Evolutionary conservation across 2,888 invertebrate species (phyloP).

Genomic region (Patella pellucida): DNA sequence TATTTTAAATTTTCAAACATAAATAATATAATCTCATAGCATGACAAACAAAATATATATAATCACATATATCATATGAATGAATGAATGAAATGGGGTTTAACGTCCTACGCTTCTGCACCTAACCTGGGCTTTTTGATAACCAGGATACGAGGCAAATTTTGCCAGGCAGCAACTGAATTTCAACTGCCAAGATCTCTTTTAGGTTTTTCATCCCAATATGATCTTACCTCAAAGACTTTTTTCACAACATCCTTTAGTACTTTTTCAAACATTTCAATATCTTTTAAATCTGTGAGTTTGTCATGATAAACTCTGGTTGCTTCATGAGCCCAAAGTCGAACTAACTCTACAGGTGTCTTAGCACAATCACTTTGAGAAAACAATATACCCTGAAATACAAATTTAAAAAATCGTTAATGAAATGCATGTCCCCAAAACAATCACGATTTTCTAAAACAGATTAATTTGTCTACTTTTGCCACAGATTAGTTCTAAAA

Average conservation of each 20-base stretch:
- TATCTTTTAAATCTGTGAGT: conserved; percentile 90
- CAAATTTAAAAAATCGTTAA: conserved; percentile 1
- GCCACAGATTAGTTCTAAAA: no score
- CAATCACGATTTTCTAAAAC: neutral
- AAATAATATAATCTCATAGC: no score
- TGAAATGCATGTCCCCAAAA: neutral
- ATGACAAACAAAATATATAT: no score
- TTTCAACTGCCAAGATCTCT: no score
- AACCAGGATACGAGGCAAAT: no score
- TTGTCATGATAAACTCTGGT: conserved; percentile 95
- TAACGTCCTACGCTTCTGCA: no score
- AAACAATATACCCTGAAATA: conserved; percentile 86
- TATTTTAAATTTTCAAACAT: neutral
- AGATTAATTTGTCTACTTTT: no score
- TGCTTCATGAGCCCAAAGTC: conserved; percentile 94
- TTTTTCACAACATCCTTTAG: conserved; percentile 92
- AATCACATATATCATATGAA: no score
- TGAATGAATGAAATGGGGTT: no score
- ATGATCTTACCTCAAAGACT: conserved; percentile 79
- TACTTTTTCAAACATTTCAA: conserved; percentile 89
- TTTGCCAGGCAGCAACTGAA: no score
- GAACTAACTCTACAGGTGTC: conserved; percentile 84
- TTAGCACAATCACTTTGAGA: conserved; percentile 89
- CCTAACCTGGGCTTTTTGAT: no score
- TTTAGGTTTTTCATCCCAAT: no score